Evolutionary conservation across 2,113 vertebrate species (phyloP).

Genomic region (Stictonetta naevosa): DNA sequence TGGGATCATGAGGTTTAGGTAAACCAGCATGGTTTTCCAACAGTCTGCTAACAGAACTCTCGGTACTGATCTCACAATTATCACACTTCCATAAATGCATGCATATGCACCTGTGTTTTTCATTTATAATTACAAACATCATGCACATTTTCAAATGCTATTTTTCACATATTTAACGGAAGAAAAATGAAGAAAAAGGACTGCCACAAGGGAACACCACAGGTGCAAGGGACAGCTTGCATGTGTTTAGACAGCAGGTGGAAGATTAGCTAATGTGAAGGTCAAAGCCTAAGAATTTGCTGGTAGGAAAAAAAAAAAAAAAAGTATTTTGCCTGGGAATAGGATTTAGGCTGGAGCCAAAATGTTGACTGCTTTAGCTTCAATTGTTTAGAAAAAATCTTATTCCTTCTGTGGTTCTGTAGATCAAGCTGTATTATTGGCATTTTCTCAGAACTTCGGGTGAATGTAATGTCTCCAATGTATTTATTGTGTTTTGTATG

Average conservation of each 20-base stretch:
- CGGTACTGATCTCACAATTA: not conserved
- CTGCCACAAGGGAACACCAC: not conserved
- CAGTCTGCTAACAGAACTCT: not conserved
- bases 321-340: not conserved
- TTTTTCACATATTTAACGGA: not conserved
- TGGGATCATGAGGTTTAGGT: not conserved
- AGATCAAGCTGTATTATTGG: not conserved
- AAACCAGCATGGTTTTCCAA: not conserved
- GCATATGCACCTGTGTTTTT: not conserved
- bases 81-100: not conserved
- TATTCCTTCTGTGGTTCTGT: not conserved
- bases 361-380: not conserved
- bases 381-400: not conserved
- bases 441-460: not conserved
- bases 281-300: not conserved
- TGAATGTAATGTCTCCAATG: not conserved
- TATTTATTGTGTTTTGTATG: not conserved
- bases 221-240: constrained; percentile 15
- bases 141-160: not conserved
- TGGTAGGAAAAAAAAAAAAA: not conserved
- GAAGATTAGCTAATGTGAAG: not conserved
- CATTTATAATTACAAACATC: not conserved
- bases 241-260: not conserved
- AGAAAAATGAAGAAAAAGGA: not conserved
- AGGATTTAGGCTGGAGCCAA: not conserved